Evolutionary conservation across 2,797 vertebrate species (phyloP).

Genomic region (Malacoraja senta): DNA sequence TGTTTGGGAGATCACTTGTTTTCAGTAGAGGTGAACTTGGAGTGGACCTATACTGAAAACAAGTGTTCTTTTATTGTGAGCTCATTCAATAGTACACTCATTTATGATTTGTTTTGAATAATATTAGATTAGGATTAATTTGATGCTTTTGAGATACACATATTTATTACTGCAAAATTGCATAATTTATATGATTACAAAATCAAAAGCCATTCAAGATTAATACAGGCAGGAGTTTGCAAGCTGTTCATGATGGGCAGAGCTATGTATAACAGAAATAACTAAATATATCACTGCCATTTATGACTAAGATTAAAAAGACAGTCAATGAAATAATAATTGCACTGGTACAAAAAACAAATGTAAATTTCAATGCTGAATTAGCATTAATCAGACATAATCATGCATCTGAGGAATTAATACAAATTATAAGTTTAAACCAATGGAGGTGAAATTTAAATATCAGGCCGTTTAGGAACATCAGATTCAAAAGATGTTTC

Average conservation of each 20-base stretch:
- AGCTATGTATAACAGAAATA: neutral
- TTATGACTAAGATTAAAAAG: neutral
- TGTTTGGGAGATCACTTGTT: no score
- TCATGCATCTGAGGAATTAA: neutral
- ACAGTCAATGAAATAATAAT: neutral
- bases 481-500: neutral
- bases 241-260: neutral
- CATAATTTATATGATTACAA: neutral
- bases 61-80: neutral
- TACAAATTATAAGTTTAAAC: neutral
- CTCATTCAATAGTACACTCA: neutral
- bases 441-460: neutral
- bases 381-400: neutral
- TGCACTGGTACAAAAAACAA: neutral
- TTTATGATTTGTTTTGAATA: neutral
- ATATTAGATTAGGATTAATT: neutral
- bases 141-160: neutral
- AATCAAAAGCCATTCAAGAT: neutral
- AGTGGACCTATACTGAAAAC: neutral
- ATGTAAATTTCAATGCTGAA: neutral
- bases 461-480: neutral
- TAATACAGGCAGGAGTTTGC: neutral
- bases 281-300: neutral
- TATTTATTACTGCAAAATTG: neutral
- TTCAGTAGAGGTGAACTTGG: no score